Evolutionary conservation across 1,140 invertebrate species (phyloP).

Genomic region (Heliconius melpomene): DNA sequence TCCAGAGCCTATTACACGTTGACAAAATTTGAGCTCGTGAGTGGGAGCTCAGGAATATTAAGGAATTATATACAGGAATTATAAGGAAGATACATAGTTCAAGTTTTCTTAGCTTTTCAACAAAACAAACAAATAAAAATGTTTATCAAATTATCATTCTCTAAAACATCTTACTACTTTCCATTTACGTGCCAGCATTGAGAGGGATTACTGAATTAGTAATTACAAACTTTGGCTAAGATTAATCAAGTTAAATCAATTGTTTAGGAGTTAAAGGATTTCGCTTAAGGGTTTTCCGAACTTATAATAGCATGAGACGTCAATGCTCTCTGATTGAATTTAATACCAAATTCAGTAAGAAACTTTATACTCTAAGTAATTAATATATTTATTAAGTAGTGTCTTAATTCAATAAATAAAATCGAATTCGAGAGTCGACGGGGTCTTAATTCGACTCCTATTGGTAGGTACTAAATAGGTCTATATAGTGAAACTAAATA

Average conservation of each 20-base stretch:
- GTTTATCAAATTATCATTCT: neutral
- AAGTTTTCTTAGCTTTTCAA: neutral
- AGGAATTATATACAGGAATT: no score
- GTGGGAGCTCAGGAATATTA: no score
- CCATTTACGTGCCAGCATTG: conserved; percentile 11
- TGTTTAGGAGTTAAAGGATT: conserved; percentile 32
- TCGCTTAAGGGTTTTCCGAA: conserved; percentile 24
- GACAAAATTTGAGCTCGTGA: no score
- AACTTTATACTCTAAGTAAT: conserved; percentile 16
- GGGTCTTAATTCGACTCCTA: no score
- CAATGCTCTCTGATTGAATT: conserved; percentile 18
- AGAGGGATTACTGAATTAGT: conserved; percentile 31
- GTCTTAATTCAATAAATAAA: neutral
- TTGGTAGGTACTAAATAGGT: no score
- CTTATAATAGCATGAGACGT: conserved; percentile 27
- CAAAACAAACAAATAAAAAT: neutral
- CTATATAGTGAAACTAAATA: no score
- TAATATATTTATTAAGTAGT: neutral
- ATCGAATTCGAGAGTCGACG: neutral
- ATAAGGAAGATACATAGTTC: no score
- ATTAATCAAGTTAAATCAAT: conserved; percentile 37
- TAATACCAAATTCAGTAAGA: conserved; percentile 13
- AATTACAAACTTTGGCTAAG: conserved; percentile 33
- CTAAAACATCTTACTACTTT: conserved; percentile 7
- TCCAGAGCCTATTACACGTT: no score